Percentiles rank a stretch among this genome's conserved stretches.
Conservation (phyloP, 2,797 vertebrate species). For the Lophius americanus region DNA sequence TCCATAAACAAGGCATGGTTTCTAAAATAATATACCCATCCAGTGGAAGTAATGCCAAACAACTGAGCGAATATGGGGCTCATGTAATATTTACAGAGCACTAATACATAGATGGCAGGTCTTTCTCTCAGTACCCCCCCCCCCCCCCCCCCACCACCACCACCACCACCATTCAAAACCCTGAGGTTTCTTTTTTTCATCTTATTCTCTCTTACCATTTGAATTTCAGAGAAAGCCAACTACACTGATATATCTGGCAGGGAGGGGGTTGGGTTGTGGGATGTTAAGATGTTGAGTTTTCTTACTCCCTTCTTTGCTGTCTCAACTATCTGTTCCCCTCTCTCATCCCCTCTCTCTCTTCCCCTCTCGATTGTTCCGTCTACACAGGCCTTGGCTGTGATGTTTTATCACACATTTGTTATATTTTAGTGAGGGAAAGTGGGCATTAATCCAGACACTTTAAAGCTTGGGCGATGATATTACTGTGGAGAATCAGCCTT, state of each 20-base stretch:
- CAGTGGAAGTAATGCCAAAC: slow-evolving; percentile 84
- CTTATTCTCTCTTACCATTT: slow-evolving; percentile 71
- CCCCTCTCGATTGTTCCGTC: not conserved
- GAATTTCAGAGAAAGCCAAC: slow-evolving; percentile 83
- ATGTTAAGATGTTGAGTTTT: slow-evolving; percentile 57
- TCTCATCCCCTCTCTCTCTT: not conserved
- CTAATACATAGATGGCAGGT: slow-evolving; percentile 85
- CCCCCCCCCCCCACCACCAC: slow-evolving; percentile 10
- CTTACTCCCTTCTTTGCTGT: slow-evolving; percentile 32
- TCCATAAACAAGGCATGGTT: slow-evolving; percentile 82
- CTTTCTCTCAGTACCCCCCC: slow-evolving; percentile 66
- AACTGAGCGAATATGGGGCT: slow-evolving; percentile 82
- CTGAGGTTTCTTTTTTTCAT: slow-evolving; percentile 64
- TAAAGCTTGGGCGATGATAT: slow-evolving; percentile 65
- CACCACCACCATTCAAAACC: slow-evolving; percentile 39
- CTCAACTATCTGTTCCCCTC: slow-evolving; percentile 15
- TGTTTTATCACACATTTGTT: slow-evolving; percentile 69
- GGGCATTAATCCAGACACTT: slow-evolving; percentile 68
- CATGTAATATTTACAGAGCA: slow-evolving; percentile 88
- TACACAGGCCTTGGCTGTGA: slow-evolving; percentile 49
- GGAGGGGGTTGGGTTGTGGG: slow-evolving; percentile 5
- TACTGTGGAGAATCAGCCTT: slow-evolving; percentile 64
- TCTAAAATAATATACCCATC: slow-evolving; percentile 87
- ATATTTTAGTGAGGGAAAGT: slow-evolving; percentile 54
- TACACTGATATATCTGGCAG: slow-evolving; percentile 72